A percentile compares a stretch with the other conserved stretches of the same genome.
Conservation (phyloP, 2,888 invertebrate genomes). For the Axea sp. region DNA sequence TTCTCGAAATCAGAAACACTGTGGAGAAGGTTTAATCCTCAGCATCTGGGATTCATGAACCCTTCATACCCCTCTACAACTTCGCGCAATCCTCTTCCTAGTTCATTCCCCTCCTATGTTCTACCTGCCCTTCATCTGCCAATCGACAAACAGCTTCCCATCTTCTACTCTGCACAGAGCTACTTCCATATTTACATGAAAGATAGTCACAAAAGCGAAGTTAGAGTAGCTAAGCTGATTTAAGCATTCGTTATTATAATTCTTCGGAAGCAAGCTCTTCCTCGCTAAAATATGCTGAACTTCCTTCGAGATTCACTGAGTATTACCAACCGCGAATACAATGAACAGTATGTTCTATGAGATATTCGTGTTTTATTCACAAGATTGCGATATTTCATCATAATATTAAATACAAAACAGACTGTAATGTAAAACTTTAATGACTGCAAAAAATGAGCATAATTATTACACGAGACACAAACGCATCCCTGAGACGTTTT, state of each 20-base stretch:
- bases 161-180: slow-evolving; percentile 67
- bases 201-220: slow-evolving; percentile 76
- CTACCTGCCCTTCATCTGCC: slow-evolving; percentile 57
- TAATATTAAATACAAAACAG: slow-evolving; percentile 32
- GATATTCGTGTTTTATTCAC: slow-evolving; percentile 56
- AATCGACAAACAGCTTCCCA: slow-evolving; percentile 60
- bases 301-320: slow-evolving; percentile 62
- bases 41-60: slow-evolving; percentile 78
- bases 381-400: slow-evolving; percentile 52
- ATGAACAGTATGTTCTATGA: slow-evolving; percentile 43
- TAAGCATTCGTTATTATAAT: slow-evolving; percentile 79
- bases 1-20: slow-evolving; percentile 73
- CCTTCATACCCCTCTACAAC: slow-evolving; percentile 65
- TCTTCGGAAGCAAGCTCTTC: slow-evolving; percentile 73
- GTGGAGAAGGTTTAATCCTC: slow-evolving; percentile 74
- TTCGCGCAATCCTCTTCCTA: slow-evolving; percentile 60
- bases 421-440: neutral
- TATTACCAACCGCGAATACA: slow-evolving; percentile 55
- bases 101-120: slow-evolving; percentile 45
- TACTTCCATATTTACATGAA: slow-evolving; percentile 78
- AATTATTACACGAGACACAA: slow-evolving; percentile 13
- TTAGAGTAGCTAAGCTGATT: slow-evolving; percentile 78
- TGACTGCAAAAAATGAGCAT: slow-evolving; percentile 3
- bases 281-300: slow-evolving; percentile 67
- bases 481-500: too few relatives aligned